Evolutionary conservation across 2,113 vertebrate species (phyloP).

Genomic region (Macquaria ambigua): DNA sequence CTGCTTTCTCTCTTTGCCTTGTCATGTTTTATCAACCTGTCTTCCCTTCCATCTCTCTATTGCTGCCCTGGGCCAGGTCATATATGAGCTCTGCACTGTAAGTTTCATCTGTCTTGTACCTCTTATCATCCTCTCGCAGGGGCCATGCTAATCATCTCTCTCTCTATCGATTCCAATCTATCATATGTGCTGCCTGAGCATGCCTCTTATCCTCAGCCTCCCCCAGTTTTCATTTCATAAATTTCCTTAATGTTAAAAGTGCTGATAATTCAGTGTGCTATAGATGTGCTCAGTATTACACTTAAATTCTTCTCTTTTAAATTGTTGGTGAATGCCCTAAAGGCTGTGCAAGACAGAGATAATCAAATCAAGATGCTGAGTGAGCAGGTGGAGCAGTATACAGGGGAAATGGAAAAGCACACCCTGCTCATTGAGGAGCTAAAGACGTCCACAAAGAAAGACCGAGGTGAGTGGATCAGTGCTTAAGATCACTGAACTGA

Average conservation of each 20-base stretch:
- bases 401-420: constrained; percentile 94
- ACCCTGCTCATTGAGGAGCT: constrained; percentile 88
- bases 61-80: constrained; percentile 81
- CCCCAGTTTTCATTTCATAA: constrained; percentile 27
- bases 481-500: not conserved
- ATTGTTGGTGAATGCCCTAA: constrained; percentile 16
- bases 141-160: constrained; percentile 12
- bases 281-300: not conserved
- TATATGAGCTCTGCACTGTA: constrained; percentile 87
- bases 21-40: constrained; percentile 48
- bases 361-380: constrained; percentile 92
- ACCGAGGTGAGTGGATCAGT: constrained; percentile 83
- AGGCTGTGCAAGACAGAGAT: constrained; percentile 94
- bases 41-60: constrained; percentile 57
- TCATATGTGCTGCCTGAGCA: constrained; percentile 1
- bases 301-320: constrained; percentile 4
- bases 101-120: constrained; percentile 69
- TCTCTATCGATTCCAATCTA: not conserved
- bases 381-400: constrained; percentile 93
- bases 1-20: constrained; percentile 44
- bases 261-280: not conserved
- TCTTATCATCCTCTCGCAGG: not conserved
- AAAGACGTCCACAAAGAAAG: constrained; percentile 88
- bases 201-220: not conserved
- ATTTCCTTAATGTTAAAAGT: not conserved